Evolutionary conservation across 1,140 invertebrate species (phyloP).

Genomic region (Scylla paramamosain): DNA sequence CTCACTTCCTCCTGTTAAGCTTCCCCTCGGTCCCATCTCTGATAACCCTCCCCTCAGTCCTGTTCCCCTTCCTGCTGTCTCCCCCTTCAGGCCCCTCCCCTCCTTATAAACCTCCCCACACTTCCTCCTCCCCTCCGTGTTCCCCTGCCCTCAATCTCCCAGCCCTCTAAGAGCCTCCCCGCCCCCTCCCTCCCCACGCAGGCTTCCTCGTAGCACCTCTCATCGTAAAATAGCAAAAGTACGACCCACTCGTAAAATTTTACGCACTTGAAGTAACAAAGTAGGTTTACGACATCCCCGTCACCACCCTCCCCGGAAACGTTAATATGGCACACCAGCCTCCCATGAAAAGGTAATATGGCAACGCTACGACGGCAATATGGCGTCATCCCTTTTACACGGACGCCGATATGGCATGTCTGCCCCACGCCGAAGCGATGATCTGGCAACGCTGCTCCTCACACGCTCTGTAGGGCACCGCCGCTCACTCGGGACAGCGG

Average conservation of each 20-base stretch:
- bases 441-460: not conserved
- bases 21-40: too few relatives aligned
- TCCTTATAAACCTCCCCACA: not conserved
- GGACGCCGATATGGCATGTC: not conserved
- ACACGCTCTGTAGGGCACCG: not conserved
- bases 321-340: not conserved
- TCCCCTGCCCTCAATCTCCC: not conserved
- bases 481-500: not conserved
- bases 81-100: not conserved
- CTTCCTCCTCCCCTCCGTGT: not conserved
- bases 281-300: not conserved
- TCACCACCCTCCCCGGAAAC: not conserved
- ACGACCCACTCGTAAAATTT: not conserved
- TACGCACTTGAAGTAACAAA: constrained; percentile 14
- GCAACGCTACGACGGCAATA: not conserved
- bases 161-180: not conserved
- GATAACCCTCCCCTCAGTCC: too few relatives aligned
- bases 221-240: constrained; percentile 23
- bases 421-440: not conserved
- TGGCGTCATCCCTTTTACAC: constrained; percentile 7
- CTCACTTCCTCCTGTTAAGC: too few relatives aligned
- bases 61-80: too few relatives aligned
- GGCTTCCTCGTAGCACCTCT: not conserved
- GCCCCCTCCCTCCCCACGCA: not conserved
- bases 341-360: not conserved